A percentile compares a stretch with the other conserved stretches of the same genome.
phyloP scores from a whole-genome alignment of 2,888 invertebrate genomes.

The Heterodera filipjevi region DNA sequence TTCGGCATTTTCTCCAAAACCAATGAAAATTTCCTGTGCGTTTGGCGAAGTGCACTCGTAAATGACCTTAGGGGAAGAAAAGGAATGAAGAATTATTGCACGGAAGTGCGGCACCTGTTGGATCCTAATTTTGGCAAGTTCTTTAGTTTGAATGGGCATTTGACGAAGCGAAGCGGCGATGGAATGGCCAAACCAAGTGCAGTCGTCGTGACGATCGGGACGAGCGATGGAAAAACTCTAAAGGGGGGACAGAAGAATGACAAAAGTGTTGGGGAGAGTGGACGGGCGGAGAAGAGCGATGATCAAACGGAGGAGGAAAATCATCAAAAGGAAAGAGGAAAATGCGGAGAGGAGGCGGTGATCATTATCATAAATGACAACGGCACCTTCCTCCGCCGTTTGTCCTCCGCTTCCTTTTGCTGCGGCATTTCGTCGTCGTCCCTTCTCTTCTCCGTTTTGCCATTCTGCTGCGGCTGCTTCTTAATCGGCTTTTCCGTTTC shows the following conservation, averaged over 20 bases:
- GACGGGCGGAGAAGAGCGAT: no score
- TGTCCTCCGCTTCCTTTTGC: not conserved
- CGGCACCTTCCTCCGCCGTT: no score
- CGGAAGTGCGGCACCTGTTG: slow-evolving; percentile 1
- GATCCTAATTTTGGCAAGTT: slow-evolving; percentile 28
- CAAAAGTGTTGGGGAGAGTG: no score
- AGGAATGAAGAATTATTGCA: not conserved
- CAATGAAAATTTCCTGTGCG: no score
- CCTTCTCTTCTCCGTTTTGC: not conserved
- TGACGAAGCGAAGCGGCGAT: slow-evolving; percentile 23
- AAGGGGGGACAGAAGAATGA: not conserved
- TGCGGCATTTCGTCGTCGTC: not conserved
- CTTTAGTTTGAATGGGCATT: slow-evolving; percentile 21
- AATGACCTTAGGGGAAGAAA: slow-evolving; percentile 16
- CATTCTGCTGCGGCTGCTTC: not conserved
- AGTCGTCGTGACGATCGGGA: slow-evolving; percentile 20
- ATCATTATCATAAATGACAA: no score
- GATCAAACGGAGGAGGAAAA: not conserved
- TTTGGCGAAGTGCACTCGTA: slow-evolving; percentile 2
- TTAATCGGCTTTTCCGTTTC: not conserved
- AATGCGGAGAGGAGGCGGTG: no score
- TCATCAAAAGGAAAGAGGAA: no score
- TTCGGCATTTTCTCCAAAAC: no score
- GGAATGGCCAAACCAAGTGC: slow-evolving; percentile 27
- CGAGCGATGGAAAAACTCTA: not conserved